Percentiles rank a stretch among this genome's conserved stretches.
phyloP scores from a whole-genome alignment of 1,140 invertebrate species.

The Chelonus insularis region DNA sequence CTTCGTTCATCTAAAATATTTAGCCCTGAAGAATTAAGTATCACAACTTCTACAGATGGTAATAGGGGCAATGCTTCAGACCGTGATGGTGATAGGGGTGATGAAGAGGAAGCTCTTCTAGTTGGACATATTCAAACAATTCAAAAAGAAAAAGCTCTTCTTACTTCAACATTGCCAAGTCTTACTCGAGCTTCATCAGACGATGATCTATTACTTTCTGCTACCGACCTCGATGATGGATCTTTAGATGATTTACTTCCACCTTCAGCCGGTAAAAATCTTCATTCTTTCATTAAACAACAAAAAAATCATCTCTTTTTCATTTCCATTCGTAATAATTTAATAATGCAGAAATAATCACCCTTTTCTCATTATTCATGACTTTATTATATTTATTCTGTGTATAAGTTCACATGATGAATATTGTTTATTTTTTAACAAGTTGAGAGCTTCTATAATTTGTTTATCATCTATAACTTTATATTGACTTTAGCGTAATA shows the following conservation, averaged over 20 bases:
- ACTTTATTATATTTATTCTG: too few species aligned
- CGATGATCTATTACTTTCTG: conserved; percentile 77
- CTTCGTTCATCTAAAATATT: conserved; percentile 76
- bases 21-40: conserved; percentile 65
- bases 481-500: too few species aligned
- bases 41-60: conserved; percentile 49
- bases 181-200: conserved; percentile 79
- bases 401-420: too few species aligned
- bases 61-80: conserved; percentile 42
- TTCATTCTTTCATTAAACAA: conserved; percentile 31
- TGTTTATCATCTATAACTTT: too few species aligned
- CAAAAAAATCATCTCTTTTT: too few species aligned
- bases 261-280: conserved; percentile 50
- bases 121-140: conserved; percentile 74
- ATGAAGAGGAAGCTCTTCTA: conserved; percentile 71
- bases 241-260: conserved; percentile 67
- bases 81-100: conserved; percentile 51
- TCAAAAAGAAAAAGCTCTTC: conserved; percentile 78
- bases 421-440: too few species aligned
- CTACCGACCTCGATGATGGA: conserved; percentile 71
- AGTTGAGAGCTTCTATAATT: too few species aligned
- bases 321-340: too few species aligned
- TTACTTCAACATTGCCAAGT: conserved; percentile 79
- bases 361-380: too few species aligned
- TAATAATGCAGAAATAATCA: too few species aligned